These are phyloP conservation scores for Elephantulus edwardii DNA, from an alignment of 2,113 vertebrate genomes.

Conservation along the genomic window DNA sequence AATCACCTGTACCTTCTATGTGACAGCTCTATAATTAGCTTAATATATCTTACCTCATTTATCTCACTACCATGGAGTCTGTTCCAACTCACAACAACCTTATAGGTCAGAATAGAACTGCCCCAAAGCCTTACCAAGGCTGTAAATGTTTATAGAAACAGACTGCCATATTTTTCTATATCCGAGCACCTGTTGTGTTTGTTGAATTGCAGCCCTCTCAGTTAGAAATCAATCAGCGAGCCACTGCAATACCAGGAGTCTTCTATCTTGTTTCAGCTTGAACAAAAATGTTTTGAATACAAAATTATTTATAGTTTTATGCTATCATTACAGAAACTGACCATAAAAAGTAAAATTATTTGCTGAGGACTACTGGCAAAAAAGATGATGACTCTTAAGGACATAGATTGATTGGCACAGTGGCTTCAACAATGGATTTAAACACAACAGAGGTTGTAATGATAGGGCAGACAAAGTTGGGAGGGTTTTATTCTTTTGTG, in stretches of 20 bases:
- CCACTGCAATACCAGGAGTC: too few species aligned
- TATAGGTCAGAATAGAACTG: too few species aligned
- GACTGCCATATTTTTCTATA: background rate
- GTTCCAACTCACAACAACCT: background rate
- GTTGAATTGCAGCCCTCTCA: background rate
- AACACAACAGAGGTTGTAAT: too few species aligned
- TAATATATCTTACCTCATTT: background rate
- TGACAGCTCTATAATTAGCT: background rate
- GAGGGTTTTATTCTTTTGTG: too few species aligned
- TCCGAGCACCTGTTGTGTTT: background rate
- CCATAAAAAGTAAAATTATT: background rate
- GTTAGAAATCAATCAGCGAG: background rate
- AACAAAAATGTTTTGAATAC: background rate
- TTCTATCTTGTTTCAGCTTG: background rate
- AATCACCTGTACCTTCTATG: background rate
- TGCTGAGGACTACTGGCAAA: background rate
- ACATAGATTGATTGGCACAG: too few species aligned
- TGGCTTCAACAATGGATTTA: too few species aligned
- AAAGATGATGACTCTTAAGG: too few species aligned
- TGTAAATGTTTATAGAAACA: too few species aligned
- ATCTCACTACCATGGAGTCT: background rate
- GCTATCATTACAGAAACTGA: conserved; percentile 1
- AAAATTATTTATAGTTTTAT: background rate
- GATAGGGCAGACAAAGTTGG: too few species aligned
- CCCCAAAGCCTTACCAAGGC: too few species aligned